Evolutionary conservation across 1,140 invertebrate species (phyloP), one percentile per base, ranked within the genome.

Genomic region (Ganaspis sp.): DNA sequence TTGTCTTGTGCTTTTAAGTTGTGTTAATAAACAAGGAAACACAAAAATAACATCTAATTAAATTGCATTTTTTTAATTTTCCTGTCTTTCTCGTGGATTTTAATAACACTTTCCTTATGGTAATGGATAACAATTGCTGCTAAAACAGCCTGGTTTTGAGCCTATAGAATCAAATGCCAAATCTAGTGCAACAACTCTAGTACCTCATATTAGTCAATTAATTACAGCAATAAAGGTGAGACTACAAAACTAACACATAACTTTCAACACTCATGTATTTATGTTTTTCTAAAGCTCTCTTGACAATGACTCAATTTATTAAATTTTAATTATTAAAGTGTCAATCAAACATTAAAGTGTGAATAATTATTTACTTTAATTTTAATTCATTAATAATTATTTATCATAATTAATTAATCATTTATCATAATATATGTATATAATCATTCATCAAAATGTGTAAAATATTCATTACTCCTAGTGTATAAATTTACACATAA

Each of bases 211-310:
- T 85, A 94, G 93, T 88, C 92, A 92, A 85, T 91, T 95, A 86
- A 92, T 95, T 80, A 93, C 93, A 84, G 94, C 93, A 87, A 87
- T 95, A 79, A 94, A 95, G 95, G 95, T 95, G 93, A 95, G 80
- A 82, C 76, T 83, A 34, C 29, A 34, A 79, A 78, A 64, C 75
- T 74, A 45, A 15, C 42, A 45, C 72, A 83, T 83, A 78, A 17
- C 21, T 74, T 17, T 26, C 45, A 64, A 54, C 29, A 34, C 6
- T 34, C 29, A 34, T 34, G 29, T 6, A 2, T 34, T 34, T 6
- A n/a, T n/a, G n/a, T n/a, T n/a, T n/a, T n/a, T n/a, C n/a, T n/a
- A n/a, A n/a, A n/a, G n/a, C n/a, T n/a, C n/a, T n/a, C n/a, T n/a
- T n/a, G n/a, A n/a, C n/a, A n/a, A n/a, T n/a, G n/a, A n/a, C n/a